Evolutionary conservation across 2,888 invertebrate species (phyloP), one percentile per base, ranked within the genome.

Genomic region (Spisula subtruncata): DNA sequence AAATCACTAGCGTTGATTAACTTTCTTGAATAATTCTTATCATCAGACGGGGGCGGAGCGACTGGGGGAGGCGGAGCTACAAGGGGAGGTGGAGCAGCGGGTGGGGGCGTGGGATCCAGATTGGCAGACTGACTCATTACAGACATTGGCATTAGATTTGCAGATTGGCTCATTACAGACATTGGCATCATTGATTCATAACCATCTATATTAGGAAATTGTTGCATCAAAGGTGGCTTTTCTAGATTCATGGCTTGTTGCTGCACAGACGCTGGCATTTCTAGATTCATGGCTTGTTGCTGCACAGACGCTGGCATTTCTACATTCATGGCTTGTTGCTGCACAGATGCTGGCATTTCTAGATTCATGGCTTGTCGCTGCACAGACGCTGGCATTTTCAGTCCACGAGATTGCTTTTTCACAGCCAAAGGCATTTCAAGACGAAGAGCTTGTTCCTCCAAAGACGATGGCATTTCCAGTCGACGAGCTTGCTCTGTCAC

Each of bases 1-100:
- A 91, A 82, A 79, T 88, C 91, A 56, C 81, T 88, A 0, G 81
- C n/a, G 54, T 54, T 81, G 18, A 89, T 66, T n/a, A 46, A 56
- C 14, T 18, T 85, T 16, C 12, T 6, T 60, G 60, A 2, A 32
- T 35, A 0, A 25, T 54, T 8, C 6, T 8, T 41, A 29, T 20
- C 29, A 0, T 32, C 12, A 25, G 88, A 75, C 12, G 83, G 80
- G 18, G 79, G 56, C 29, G 81, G 79, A 46, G 82, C 71, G 18
- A 66, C 51, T 29, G 35, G n/a, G 16, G 54, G 56, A 16, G 29
- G 56, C 51, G 32, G 46, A 0, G 12, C 41, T 12, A 35, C 41
- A 29, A 66, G 56, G 29, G 71, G 54, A 4, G 0, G n/a, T 60
- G 60, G 80, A 16, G 12, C 32, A 6, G 29, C 75, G 0, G 75